Conservation (phyloP, 2,113 vertebrate genomes). For the Dicrurus megarhynchus region DNA sequence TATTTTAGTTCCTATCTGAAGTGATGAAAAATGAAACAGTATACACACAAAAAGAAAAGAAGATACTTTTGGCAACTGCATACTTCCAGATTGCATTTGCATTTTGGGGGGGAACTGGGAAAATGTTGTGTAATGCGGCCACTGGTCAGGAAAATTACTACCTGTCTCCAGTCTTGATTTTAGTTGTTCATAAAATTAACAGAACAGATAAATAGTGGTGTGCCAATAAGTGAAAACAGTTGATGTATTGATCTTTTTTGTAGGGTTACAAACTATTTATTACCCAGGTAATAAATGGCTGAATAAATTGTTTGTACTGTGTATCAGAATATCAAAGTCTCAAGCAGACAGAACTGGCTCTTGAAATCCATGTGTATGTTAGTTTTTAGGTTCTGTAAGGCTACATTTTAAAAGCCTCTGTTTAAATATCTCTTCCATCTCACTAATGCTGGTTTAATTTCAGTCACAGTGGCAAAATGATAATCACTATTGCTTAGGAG, state of each 20-base stretch:
- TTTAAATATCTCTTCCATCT: neutral
- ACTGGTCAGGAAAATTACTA: slow-evolving; percentile 29
- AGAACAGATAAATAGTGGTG: neutral
- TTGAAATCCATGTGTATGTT: neutral
- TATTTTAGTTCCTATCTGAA: neutral
- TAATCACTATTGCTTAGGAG: neutral
- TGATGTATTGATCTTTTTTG: neutral
- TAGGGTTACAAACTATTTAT: neutral
- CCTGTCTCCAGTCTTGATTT: neutral
- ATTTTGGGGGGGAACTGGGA: neutral
- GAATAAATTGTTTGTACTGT: neutral
- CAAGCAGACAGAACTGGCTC: neutral
- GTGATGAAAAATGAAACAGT: neutral
- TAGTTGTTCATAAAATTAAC: neutral
- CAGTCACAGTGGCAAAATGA: neutral
- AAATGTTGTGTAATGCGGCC: neutral
- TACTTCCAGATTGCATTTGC: slow-evolving; percentile 13
- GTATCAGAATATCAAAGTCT: neutral
- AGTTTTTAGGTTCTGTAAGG: neutral
- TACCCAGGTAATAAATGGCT: neutral
- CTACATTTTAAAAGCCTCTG: neutral
- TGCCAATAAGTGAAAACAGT: neutral
- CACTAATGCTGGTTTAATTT: neutral
- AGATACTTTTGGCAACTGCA: neutral
- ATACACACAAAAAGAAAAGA: neutral